Percentiles rank a stretch among this genome's conserved stretches.
Evolutionary conservation across 2,797 vertebrate species (phyloP).

Genomic region (Phrynocephalus forsythii): DNA sequence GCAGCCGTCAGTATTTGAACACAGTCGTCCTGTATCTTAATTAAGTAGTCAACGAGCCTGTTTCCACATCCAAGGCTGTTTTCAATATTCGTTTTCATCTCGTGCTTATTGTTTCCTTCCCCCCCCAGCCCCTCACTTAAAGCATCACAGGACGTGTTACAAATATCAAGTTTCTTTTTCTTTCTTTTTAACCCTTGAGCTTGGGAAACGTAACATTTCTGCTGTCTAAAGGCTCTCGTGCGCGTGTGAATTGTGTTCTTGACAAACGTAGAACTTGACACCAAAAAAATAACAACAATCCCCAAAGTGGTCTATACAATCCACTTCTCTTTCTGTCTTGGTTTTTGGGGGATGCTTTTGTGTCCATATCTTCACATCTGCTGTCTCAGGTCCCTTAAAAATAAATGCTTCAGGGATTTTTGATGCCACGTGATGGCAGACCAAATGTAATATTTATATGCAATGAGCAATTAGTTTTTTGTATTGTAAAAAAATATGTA

Average conservation of each 20-base stretch:
- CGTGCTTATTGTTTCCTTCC: not conserved
- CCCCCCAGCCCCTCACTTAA: constrained; percentile 18
- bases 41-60: constrained; percentile 11
- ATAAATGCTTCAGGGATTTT: constrained; percentile 79
- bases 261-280: constrained; percentile 57
- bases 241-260: not conserved
- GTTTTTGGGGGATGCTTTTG: constrained; percentile 69
- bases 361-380: constrained; percentile 71
- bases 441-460: constrained; percentile 85
- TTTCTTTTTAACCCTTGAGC: constrained; percentile 19
- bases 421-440: constrained; percentile 78
- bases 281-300: constrained; percentile 48
- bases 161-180: constrained; percentile 3
- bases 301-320: constrained; percentile 56
- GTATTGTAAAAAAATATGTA: constrained; percentile 79
- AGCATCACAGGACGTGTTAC: constrained; percentile 46
- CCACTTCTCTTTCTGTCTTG: constrained; percentile 67
- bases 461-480: constrained; percentile 81
- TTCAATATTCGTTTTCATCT: not conserved
- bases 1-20: not conserved
- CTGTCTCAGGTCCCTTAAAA: constrained; percentile 80
- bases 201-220: constrained; percentile 27
- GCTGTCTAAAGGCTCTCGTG: constrained; percentile 33
- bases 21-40: not conserved
- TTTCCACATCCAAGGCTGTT: constrained; percentile 15